Conservation (phyloP, 2,888 invertebrate species). For the Congeria kusceri region DNA sequence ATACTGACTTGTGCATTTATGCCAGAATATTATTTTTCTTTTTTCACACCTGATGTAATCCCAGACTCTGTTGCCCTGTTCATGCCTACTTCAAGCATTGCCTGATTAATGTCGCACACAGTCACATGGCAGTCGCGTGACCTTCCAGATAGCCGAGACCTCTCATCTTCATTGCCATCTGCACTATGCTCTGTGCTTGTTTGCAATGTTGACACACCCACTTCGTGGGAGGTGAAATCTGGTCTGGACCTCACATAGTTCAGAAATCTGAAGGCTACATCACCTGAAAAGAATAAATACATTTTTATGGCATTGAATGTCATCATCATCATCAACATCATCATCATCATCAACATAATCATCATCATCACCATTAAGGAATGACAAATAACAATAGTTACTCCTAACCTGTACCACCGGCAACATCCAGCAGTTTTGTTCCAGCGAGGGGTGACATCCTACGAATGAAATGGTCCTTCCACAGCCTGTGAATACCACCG, state of each 20-base stretch:
- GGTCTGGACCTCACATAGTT: constrained; percentile 77
- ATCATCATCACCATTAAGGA: too few relatives aligned
- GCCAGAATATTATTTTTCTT: not conserved
- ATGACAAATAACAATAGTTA: not conserved
- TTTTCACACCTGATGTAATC: constrained; percentile 67
- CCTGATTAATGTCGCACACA: constrained; percentile 93
- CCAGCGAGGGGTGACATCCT: constrained; percentile 90
- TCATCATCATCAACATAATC: too few relatives aligned
- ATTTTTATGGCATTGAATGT: too few relatives aligned
- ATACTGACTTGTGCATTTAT: too few relatives aligned
- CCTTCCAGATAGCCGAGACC: constrained; percentile 35
- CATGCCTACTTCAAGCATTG: constrained; percentile 97
- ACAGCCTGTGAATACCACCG: constrained; percentile 95
- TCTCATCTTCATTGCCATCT: constrained; percentile 54
- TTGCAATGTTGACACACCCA: too few relatives aligned
- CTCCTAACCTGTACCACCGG: constrained; percentile 95
- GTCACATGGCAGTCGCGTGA: constrained; percentile 83
- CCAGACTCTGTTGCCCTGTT: constrained; percentile 89
- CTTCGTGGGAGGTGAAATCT: not conserved
- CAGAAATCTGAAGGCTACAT: constrained; percentile 95
- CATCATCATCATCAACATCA: too few relatives aligned
- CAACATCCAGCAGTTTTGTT: constrained; percentile 93
- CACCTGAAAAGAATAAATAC: constrained; percentile 88
- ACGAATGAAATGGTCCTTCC: constrained; percentile 97
- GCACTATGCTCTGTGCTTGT: too few relatives aligned